Base-by-base conservation (phyloP, 2,113 vertebrate genomes). In the Lepidothrix coronata region DNA sequence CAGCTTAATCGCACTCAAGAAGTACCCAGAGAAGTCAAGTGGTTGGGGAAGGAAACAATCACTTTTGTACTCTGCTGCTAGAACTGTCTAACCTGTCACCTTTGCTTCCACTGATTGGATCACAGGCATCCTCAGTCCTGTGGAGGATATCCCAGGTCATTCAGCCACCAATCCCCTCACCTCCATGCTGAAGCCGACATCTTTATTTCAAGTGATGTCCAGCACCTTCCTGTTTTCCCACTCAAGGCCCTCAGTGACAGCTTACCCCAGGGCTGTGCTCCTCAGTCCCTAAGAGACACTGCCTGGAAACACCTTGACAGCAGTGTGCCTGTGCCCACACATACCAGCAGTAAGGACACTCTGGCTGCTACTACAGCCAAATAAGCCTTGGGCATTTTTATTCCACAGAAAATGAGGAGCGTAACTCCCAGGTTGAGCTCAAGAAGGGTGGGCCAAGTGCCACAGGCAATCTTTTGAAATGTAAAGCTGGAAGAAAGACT, bases 1-100 rank as follows among this genome's bases (percentile, higher is more conserved):
- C 89, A 88, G 41, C 78, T 94, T 94, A 97, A 91, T 94, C 6
- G 0, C 8, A 4, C 55, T 91, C 51, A 19, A 74, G 68, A 84
- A 89, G 46, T 23, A 44, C 46, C 66, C 84, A 84, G 75, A 92
- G 77, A 90, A 94, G 73, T 31, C 85, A 93, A 94, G 81, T 39
- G 58, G 46, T 31, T 24, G 5, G 33, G 51, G 63, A 81, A 96
- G 54, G 63, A 90, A 91, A 71, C 58, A 72, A 92, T 66, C 57
- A 21, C 58, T 79, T 96, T 2, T 21, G 15, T 41, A 41, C 58
- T 83, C 41, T 85, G 37, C 54, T 12, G 1, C 30, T 85, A 72
- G 28, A 89, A 37, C 75, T 91, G 66, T 55, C 82, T 57, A 48
- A 71, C 59, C 62, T 49, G 25, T 70, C 44, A 65, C 19, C 30